Evolutionary conservation across 2,113 vertebrate genomes (phyloP), one percentile per base, ranked within the genome.

Genomic region (Thamnophis sirtalis): DNA sequence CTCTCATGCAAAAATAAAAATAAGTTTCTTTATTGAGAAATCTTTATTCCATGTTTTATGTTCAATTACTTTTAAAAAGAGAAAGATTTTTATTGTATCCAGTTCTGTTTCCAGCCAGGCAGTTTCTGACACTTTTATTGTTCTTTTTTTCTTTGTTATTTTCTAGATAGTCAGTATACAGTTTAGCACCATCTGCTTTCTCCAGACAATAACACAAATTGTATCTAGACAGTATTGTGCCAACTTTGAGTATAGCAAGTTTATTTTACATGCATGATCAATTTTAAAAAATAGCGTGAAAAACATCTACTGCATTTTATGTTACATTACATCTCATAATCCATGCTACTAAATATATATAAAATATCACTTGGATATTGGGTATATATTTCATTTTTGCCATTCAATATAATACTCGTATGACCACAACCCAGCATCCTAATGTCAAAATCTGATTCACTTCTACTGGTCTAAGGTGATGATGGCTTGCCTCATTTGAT

Each of bases 151-250:
- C 50, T 80, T 51, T 68, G 38, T 87, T 92, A 87, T 91, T 91
- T 86, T 63, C 90, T 85, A 48, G 38, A 11, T 49, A 91, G 38
- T 50, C 48, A 86, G 84, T 51, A 86, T 73, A 87, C 43, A 56
- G 38, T 92, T 56, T 88, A 92, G 86, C 9, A 80, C 60, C 33
- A 88, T 60, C 90, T 80, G 60, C 63, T 92, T 55, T 50, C 38
- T 51, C n/a, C 24, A 48, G 24, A 92, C 54, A 87, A 33, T 54
- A 92, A 88, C 22, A 88, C 51, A 88, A 88, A 73, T 91, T 88
- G 80, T 21, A 28, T 53, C 33, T 9, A 48, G 24, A 11, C 48
- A 43, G 49, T 53, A n/a, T 87, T 91, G 49, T 87, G 50, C 54
- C 38, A 60, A 87, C 54, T 53, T 92, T 54, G 51, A 80, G 63